Conservation (phyloP, 1,140 invertebrate species). For the Agrypnia vestita region DNA sequence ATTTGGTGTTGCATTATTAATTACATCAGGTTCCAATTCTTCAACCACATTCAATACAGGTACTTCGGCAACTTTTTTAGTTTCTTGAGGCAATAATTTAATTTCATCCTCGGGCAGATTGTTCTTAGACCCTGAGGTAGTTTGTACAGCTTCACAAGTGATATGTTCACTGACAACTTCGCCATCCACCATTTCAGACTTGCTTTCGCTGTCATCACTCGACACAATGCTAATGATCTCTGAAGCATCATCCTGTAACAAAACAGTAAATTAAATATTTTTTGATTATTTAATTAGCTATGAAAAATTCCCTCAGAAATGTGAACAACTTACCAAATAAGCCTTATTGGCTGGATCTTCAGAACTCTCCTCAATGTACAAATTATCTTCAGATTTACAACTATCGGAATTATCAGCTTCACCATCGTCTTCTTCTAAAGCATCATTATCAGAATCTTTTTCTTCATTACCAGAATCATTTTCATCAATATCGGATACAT, state of each 20-base stretch:
- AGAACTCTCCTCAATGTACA: constrained; percentile 49
- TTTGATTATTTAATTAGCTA: constrained; percentile 2
- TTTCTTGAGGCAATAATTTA: neutral
- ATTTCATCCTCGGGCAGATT: neutral
- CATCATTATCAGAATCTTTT: constrained; percentile 53
- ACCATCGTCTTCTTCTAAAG: constrained; percentile 63
- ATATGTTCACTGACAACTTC: neutral
- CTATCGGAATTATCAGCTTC: constrained; percentile 48
- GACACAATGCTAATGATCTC: constrained; percentile 42
- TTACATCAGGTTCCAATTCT: neutral
- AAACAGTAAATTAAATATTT: constrained; percentile 21
- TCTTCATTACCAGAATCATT: neutral
- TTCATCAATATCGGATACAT: constrained; percentile 34
- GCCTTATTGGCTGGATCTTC: constrained; percentile 50
- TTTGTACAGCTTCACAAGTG: neutral
- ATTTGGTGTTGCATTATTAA: neutral
- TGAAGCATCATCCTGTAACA: constrained; percentile 32
- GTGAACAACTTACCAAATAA: constrained; percentile 45
- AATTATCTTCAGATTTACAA: constrained; percentile 8
- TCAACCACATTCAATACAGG: neutral
- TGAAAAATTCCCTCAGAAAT: neutral
- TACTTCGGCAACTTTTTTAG: neutral
- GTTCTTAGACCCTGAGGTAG: neutral
- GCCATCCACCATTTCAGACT: constrained; percentile 6
- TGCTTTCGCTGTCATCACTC: constrained; percentile 37